These are phyloP conservation scores for Danio kyathit DNA, from an alignment of 2,797 vertebrate genomes.

Conservation along the genomic window DNA sequence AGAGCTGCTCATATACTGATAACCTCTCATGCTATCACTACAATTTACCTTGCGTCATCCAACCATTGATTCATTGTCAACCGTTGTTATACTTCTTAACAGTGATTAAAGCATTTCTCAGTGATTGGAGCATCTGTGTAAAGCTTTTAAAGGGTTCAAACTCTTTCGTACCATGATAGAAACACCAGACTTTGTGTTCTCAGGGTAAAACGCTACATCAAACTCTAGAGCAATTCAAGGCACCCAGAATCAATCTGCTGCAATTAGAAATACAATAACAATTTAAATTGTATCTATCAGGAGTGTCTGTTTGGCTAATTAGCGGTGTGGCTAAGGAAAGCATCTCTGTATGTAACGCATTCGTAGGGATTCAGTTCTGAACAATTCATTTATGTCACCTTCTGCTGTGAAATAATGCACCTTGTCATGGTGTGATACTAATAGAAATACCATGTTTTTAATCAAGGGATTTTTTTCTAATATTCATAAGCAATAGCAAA, in stretches of 20 bases:
- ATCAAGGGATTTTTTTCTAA: no score
- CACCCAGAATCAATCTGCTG: conserved; percentile 4
- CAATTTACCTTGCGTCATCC: conserved; percentile 1
- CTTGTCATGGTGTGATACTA: not conserved
- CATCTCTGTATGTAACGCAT: not conserved
- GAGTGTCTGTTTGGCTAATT: not conserved
- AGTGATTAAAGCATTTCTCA: conserved; percentile 40
- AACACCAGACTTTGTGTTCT: not conserved
- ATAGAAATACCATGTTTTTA: not conserved
- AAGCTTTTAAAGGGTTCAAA: conserved; percentile 6
- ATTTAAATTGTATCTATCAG: conserved; percentile 1
- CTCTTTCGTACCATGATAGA: not conserved
- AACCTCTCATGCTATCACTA: not conserved
- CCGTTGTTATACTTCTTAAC: not conserved
- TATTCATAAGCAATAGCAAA: not conserved
- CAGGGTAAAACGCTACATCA: conserved; percentile 2
- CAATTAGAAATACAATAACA: conserved; percentile 6
- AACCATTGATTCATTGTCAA: not conserved
- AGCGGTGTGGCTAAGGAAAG: not conserved
- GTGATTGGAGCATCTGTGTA: conserved; percentile 33
- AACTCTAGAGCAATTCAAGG: not conserved
- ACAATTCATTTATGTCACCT: not conserved
- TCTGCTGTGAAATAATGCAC: not conserved
- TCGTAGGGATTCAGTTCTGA: not conserved
- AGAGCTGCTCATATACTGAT: conserved; percentile 25